Base-by-base conservation (phyloP, 1,140 invertebrate species). In the Batillaria attramentaria region DNA sequence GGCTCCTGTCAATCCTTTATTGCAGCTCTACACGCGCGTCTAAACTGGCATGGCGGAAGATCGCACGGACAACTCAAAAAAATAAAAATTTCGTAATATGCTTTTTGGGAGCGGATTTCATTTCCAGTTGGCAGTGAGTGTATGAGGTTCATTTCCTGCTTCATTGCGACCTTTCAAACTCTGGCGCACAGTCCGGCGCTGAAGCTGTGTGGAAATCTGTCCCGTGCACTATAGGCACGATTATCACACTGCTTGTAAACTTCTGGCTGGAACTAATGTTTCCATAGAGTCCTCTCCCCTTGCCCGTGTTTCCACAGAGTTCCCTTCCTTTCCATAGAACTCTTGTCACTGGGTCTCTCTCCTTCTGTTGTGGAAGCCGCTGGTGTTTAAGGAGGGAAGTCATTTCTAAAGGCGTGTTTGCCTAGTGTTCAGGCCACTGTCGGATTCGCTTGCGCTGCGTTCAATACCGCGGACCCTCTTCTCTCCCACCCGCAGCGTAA, bases 331-430 rank as follows among this genome's bases (percentile, higher is more conserved):
- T n/a, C n/a, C n/a, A n/a, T n/a, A n/a, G n/a, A n/a, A n/a, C 8
- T 8, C 8, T 62, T 31, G 57, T 62, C 57, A 3, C n/a, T 62
- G 28, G 72, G 35, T 3, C 54, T 57, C 6, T 31, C 42, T 13
- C 72, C 46, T 73, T 73, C 35, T 57, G 43, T 37, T 33, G 24
- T 16, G 70, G 28, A 35, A 5, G 16, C 35, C 20, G 37, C 42
- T 24, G 20, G 28, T 60, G 72, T 37, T 73, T 73, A 60, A 54
- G 60, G 43, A 73, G 72, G 72, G 72, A 73, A 57, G 46, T 73
- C 72, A 73, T 73, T 54, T 73, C 46, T 73, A 73, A 73, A 60
- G 72, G 72, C 33, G 66, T 60, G 46, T 73, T 73, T 73, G 72
- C 72, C 10, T n/a, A 16, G 50, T 54, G 72, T 69, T 41, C 20